A percentile compares a stretch with the other conserved stretches of the same genome.
phyloP scores from a whole-genome alignment of 2,113 vertebrate species.

The Hippopotamus amphibius region DNA sequence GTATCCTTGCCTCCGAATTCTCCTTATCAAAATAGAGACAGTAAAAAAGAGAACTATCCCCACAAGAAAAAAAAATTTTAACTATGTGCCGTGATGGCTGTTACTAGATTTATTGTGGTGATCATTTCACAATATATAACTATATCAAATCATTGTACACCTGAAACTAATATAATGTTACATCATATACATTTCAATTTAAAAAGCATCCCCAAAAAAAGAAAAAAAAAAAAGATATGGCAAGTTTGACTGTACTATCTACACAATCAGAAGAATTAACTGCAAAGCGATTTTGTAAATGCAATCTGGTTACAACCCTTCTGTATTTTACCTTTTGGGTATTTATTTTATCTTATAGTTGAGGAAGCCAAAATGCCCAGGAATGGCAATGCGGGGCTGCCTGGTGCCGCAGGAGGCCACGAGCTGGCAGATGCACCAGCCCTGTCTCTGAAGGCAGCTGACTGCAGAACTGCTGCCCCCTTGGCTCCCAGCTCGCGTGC shows the following conservation, averaged over 20 bases:
- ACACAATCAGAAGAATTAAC: background rate
- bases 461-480: background rate
- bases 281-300: background rate
- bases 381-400: rapidly evolving
- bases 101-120: background rate
- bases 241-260: background rate
- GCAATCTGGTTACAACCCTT: rapidly evolving
- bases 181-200: background rate
- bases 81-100: background rate
- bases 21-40: background rate
- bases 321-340: background rate
- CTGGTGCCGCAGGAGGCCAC: rapidly evolving
- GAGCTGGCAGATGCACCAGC: background rate
- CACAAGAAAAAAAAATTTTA: background rate
- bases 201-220: background rate
- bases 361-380: background rate
- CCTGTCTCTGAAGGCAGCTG: background rate
- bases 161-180: background rate
- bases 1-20: background rate
- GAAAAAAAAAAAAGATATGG: background rate
- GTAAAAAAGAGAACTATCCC: background rate
- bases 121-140: background rate
- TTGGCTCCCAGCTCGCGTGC: rapidly evolving
- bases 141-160: background rate
- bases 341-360: background rate